Evolutionary conservation across 2,797 vertebrate species (phyloP), one percentile per base, ranked within the genome.

Genomic region (Dipus sagitta): DNA sequence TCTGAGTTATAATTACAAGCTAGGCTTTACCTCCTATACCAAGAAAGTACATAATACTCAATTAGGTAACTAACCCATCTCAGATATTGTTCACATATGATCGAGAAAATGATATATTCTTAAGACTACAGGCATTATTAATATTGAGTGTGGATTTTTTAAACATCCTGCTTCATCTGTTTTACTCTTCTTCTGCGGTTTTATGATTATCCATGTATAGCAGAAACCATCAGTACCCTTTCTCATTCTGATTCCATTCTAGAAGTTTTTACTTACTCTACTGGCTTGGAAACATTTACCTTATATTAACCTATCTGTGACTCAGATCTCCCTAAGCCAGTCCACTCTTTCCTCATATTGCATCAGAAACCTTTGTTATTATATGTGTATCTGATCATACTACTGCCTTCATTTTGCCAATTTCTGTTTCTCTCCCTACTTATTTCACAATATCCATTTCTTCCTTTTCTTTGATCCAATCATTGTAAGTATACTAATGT

Each of bases 1-100:
- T 64, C 95, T 94, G 92, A 79, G 65, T 74, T 90, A 65, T 86
- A 86, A 90, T 88, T 65, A 89, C 92, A 92, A 90, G 9, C 11
- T 86, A 15, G 64, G 60, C 21, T 85, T 93, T 34, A 15, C 12
- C 13, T 62, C 9, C 76, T 70, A 88, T 12, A 64, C 10, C 47
- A 95, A 86, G 26, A 47, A 95, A 93, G 11, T 28, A 86, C 14
- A 82, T 77, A 88, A 74, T 54, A 62, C 3, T 80, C 38, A 52
- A 0, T 32, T 71, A 79, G 54, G 91, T 17, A 86, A 81, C 26
- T 91, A 74, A 68, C 32, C 12, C 2, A 75, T 34, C 9, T 17
- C 28, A 88, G 70, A 77, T 52, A 85, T 30, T 80, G 8, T 75
- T 87, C 26, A 58, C 52, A 18, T 10, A 18, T 94, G 83, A 42